Evolutionary conservation across 2,888 invertebrate genomes (phyloP), one percentile per base, ranked within the genome.

Genomic region (Ectropis crepuscularia): DNA sequence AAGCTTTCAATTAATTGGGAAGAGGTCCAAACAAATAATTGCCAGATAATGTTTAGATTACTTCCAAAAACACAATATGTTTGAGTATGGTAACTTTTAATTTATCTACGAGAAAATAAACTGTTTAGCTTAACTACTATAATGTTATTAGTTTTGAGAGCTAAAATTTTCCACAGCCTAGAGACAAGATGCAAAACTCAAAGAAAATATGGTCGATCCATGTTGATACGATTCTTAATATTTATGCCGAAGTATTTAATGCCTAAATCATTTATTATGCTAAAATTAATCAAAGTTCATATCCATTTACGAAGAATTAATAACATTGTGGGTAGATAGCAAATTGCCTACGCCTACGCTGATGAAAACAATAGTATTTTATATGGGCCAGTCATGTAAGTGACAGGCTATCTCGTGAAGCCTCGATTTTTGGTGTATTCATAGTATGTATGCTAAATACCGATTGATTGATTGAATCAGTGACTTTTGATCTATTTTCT

Each of bases 231-330:
- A 7, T 41, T 10, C 8, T 9, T 9, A 0, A 5, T 41, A 41
- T 41, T 41, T 41, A 9, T 7, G 41, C 41, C 10, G 8, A 4
- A 51, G 16, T 41, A 41, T 11, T 12, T 8, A 8, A 11, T 28
- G 5, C 5, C 12, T 2, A 39, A 47, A 39, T 41, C n/a, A n/a
- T 47, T 47, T 47, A 47, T 55, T 41, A 55, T 39, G 39, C 41
- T 9, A 47, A 46, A 47, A 55, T 55, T 55, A 47, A 55, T 55
- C 55, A 47, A 47, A 55, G 47, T 55, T 46, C 46, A 47, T 55
- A 55, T 47, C 39, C 55, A 55, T 55, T 55, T 47, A 47, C n/a
- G 47, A 28, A 10, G 47, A 47, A 55, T 39, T 55, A 46, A 55
- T 55, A 41, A 41, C 55, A 6, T 8, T 45, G 37, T 54, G 54